phyloP scores from a whole-genome alignment of 2,888 invertebrate species.

The Aradus depressus region DNA sequence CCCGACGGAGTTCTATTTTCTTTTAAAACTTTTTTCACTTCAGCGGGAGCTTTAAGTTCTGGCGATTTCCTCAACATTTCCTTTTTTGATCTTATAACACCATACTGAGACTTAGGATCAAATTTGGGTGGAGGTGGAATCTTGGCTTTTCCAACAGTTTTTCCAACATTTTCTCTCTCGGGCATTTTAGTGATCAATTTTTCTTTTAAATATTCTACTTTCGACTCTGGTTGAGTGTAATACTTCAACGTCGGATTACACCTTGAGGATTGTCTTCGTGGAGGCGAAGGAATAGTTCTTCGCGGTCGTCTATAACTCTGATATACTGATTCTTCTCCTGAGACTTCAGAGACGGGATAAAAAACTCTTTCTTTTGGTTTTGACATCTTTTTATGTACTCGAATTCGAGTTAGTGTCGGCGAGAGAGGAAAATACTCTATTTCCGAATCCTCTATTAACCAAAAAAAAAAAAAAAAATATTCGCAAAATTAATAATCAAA shows the following conservation, averaged over 20 bases:
- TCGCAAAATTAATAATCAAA: conserved; percentile 3
- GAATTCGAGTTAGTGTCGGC: conserved; percentile 66
- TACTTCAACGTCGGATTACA: conserved; percentile 51
- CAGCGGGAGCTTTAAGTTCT: conserved; percentile 47
- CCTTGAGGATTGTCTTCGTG: conserved; percentile 62
- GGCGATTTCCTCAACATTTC: conserved; percentile 40
- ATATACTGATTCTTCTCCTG: conserved; percentile 28
- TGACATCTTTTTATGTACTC: conserved; percentile 50
- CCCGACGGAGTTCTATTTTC: conserved; percentile 31
- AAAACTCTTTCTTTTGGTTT: conserved; percentile 46
- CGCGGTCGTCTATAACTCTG: conserved; percentile 10
- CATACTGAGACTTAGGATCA: conserved; percentile 4
- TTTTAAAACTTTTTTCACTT: conserved; percentile 43
- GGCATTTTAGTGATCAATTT: conserved; percentile 34
- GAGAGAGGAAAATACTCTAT: conserved; percentile 75
- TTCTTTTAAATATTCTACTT: conserved; percentile 50
- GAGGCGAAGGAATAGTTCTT: conserved; percentile 49
- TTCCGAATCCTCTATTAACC: conserved; percentile 54
- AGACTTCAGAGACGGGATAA: conserved; percentile 45
- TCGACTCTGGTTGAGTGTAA: conserved; percentile 37
- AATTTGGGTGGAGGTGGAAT: conserved; percentile 1
- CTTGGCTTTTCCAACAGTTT: conserved; percentile 7
- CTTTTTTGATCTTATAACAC: conserved; percentile 26
- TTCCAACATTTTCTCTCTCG: background rate
- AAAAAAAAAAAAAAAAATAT: conserved; percentile 10